A percentile compares a stretch with the other conserved stretches of the same genome.
phyloP scores from a whole-genome alignment of 2,797 vertebrate species.

The Sorex maritimensis region DNA sequence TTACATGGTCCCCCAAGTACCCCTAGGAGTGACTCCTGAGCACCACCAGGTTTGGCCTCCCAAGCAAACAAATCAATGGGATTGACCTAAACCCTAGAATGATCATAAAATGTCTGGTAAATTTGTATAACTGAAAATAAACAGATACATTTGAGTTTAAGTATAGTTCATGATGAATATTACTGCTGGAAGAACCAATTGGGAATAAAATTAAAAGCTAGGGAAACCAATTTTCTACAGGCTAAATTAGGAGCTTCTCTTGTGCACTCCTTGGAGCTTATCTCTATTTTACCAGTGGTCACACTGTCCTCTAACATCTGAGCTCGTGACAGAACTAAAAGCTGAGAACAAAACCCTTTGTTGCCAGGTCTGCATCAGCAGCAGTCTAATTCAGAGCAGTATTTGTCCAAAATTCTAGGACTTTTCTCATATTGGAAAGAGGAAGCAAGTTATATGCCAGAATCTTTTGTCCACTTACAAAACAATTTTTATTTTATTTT shows the following conservation, averaged over 20 bases:
- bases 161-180: constrained; percentile 26
- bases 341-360: neutral
- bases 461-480: neutral
- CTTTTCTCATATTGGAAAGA: neutral
- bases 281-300: neutral
- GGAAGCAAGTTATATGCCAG: neutral
- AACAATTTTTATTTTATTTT: too few relatives aligned
- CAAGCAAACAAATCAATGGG: too few relatives aligned
- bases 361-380: neutral
- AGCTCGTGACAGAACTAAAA: neutral
- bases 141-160: neutral
- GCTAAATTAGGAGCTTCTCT: neutral
- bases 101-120: neutral
- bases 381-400: neutral
- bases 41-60: too few relatives aligned
- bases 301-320: neutral
- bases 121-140: neutral
- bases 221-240: neutral
- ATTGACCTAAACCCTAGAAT: neutral
- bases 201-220: constrained; percentile 27
- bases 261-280: neutral
- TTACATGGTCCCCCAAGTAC: too few relatives aligned
- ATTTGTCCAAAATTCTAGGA: neutral
- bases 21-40: too few relatives aligned
- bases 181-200: neutral